Percentiles rank a stretch among this genome's conserved stretches.
Conservation (phyloP, 2,888 invertebrate genomes). For the Lysandra bellargus region DNA sequence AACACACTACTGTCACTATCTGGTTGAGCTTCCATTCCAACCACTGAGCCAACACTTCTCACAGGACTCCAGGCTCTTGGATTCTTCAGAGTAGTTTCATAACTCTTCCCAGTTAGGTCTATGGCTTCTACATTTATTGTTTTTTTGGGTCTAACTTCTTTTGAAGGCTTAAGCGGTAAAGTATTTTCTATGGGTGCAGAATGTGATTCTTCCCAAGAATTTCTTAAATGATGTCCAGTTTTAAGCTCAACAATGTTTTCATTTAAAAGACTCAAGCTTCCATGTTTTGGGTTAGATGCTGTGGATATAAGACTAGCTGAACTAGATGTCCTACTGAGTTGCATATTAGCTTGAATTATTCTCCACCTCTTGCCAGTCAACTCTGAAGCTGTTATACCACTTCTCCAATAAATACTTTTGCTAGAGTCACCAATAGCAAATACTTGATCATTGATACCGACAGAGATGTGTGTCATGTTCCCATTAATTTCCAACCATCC, state of each 20-base stretch:
- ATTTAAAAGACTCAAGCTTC: conserved; percentile 82
- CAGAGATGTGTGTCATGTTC: conserved; percentile 90
- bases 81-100: conserved; percentile 87
- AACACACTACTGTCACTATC: conserved; percentile 91
- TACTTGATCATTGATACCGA: conserved; percentile 93
- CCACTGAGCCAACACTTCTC: conserved; percentile 91
- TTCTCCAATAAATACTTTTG: conserved; percentile 89
- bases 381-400: conserved; percentile 86
- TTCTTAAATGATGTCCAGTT: conserved; percentile 76
- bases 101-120: conserved; percentile 83
- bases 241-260: conserved; percentile 66
- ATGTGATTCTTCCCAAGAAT: conserved; percentile 86
- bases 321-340: conserved; percentile 90
- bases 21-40: conserved; percentile 92
- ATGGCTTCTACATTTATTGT: conserved; percentile 65
- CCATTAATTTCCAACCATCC: conserved; percentile 96
- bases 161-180: conserved; percentile 76
- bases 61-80: conserved; percentile 93
- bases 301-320: conserved; percentile 86
- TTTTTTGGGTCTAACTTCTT: conserved; percentile 59
- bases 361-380: conserved; percentile 94
- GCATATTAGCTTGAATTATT: conserved; percentile 88
- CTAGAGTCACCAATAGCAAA: conserved; percentile 93
- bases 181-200: conserved; percentile 88
- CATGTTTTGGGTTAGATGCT: conserved; percentile 82